These are phyloP conservation scores for Microcebus griseorufus DNA, from an alignment of 2,113 vertebrate genomes.

Conservation along the genomic window DNA sequence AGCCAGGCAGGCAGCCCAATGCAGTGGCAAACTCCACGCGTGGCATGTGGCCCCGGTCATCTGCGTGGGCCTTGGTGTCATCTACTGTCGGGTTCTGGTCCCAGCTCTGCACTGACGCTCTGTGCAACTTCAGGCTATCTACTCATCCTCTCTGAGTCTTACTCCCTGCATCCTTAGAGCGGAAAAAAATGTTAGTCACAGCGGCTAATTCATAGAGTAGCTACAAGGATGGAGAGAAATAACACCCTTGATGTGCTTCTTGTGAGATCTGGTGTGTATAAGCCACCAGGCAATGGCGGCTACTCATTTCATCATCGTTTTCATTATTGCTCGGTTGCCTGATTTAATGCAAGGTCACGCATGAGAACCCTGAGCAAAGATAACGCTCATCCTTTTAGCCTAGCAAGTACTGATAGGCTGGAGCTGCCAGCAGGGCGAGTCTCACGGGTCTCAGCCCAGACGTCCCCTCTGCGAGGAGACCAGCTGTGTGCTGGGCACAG, in stretches of 20 bases:
- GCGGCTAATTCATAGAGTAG: not conserved
- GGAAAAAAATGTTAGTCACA: accelerated
- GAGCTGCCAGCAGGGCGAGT: not conserved
- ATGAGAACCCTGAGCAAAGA: not conserved
- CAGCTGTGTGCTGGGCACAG: not conserved
- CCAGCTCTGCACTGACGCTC: accelerated
- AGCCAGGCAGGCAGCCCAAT: too few relatives aligned
- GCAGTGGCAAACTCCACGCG: accelerated
- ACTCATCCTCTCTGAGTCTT: not conserved
- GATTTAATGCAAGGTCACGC: not conserved
- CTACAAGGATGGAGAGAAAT: not conserved
- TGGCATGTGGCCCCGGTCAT: not conserved
- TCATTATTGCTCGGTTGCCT: not conserved
- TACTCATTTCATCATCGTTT: not conserved
- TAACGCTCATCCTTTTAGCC: not conserved
- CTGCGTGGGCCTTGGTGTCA: too few relatives aligned
- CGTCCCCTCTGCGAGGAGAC: not conserved
- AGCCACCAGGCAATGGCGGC: not conserved
- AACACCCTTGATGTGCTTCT: not conserved
- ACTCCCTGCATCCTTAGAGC: not conserved
- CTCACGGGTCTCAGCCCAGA: not conserved
- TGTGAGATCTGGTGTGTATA: accelerated
- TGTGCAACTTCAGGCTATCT: not conserved
- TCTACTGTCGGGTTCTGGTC: accelerated
- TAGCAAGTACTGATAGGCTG: not conserved